phyloP scores from a whole-genome alignment of 2,888 invertebrate species.

The Drosophila lutescens region DNA sequence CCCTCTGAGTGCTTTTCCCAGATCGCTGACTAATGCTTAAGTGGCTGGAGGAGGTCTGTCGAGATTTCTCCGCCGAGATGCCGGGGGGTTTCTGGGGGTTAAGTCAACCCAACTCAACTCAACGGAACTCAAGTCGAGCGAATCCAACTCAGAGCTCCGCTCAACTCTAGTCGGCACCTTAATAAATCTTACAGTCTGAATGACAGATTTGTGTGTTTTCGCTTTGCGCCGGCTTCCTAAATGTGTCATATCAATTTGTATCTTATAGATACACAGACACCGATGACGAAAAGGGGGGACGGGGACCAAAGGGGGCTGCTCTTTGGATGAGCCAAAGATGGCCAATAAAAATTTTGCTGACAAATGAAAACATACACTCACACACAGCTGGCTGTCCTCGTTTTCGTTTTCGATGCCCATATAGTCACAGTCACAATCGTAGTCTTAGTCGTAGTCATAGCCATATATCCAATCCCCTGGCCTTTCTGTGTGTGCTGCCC shows the following conservation, averaged over 20 bases:
- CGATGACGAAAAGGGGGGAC: not conserved
- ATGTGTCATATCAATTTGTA: conserved; percentile 54
- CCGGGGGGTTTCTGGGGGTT: not conserved
- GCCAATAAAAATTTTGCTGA: conserved; percentile 57
- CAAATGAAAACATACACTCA: conserved; percentile 48
- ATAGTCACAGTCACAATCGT: conserved; percentile 3
- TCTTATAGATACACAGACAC: conserved; percentile 33
- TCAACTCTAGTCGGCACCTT: conserved; percentile 28
- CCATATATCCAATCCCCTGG: conserved; percentile 2
- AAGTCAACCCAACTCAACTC: conserved; percentile 38
- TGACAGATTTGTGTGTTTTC: conserved; percentile 54
- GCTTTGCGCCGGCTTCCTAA: conserved; percentile 37
- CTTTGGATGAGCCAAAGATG: conserved; percentile 51
- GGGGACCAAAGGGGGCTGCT: too few species aligned
- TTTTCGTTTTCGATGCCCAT: conserved; percentile 35
- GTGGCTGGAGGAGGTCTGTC: conserved; percentile 1
- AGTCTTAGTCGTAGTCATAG: conserved; percentile 1
- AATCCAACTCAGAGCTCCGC: conserved; percentile 12
- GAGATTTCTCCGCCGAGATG: not conserved
- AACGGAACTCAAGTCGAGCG: conserved; percentile 25
- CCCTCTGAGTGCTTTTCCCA: conserved; percentile 1
- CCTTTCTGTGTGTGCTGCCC: not conserved
- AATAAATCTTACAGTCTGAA: conserved; percentile 44
- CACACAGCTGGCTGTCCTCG: conserved; percentile 18
- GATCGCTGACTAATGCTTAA: conserved; percentile 34